A percentile compares a stretch with the other conserved stretches of the same genome.
Conservation (phyloP, 2,888 invertebrate genomes). For the Spodoptera littoralis region DNA sequence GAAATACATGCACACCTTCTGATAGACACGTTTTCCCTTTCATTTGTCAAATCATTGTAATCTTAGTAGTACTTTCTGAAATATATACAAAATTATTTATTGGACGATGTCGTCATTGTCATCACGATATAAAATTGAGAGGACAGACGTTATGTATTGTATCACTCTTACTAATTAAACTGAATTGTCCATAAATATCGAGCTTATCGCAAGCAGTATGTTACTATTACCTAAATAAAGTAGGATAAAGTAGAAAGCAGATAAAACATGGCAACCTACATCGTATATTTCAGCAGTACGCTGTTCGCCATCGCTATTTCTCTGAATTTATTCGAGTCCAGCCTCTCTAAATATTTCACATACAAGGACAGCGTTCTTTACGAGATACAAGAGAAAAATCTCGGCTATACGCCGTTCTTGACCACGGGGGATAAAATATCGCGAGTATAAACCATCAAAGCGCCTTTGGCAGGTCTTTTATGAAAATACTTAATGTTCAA, state of each 20-base stretch:
- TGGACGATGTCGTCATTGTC: too few relatives aligned
- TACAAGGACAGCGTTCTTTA: constrained; percentile 43
- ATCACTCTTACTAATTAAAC: too few relatives aligned
- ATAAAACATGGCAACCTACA: background rate
- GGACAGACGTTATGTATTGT: too few relatives aligned
- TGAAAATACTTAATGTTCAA: constrained; percentile 36
- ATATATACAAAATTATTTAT: background rate
- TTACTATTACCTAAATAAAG: constrained; percentile 2
- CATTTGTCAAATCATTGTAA: constrained; percentile 25
- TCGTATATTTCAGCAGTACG: background rate
- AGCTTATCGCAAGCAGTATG: too few relatives aligned
- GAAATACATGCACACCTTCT: constrained; percentile 15
- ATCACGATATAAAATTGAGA: too few relatives aligned
- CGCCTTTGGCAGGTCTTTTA: constrained; percentile 35
- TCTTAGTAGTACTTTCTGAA: constrained; percentile 2
- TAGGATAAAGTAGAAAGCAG: constrained; percentile 4
- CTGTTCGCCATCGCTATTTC: constrained; percentile 4
- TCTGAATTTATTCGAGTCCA: constrained; percentile 33
- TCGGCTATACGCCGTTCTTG: constrained; percentile 36
- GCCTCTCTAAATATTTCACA: constrained; percentile 42
- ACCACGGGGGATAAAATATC: constrained; percentile 52
- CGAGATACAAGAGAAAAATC: constrained; percentile 44
- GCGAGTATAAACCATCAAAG: constrained; percentile 44
- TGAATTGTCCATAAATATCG: too few relatives aligned
- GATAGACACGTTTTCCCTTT: constrained; percentile 39